Conservation (phyloP, 2,797 vertebrate species). For the Aselliscus stoliczkanus region DNA sequence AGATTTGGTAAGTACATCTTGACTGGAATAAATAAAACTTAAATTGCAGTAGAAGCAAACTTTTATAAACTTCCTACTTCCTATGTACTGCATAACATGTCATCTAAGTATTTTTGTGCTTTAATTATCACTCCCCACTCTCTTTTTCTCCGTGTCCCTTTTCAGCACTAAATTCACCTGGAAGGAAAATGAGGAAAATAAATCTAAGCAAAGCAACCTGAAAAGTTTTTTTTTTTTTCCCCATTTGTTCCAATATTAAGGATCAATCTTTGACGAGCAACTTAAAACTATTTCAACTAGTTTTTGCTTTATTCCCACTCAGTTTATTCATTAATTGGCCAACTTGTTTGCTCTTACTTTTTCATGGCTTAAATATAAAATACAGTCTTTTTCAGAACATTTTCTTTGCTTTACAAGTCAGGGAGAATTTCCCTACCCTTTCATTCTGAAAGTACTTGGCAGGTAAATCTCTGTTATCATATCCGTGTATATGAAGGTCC, state of each 20-base stretch:
- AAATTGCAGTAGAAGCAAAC: neutral
- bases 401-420: conserved; percentile 41
- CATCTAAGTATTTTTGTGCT: neutral
- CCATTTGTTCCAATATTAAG: conserved; percentile 15
- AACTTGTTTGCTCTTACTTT: neutral
- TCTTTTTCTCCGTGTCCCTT: neutral
- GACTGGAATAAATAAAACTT: neutral
- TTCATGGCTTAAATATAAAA: conserved; percentile 40
- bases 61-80: neutral
- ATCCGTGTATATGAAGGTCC: conserved; percentile 25
- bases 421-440: conserved; percentile 47
- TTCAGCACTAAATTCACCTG: neutral
- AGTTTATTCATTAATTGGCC: neutral
- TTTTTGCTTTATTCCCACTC: neutral
- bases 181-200: conserved; percentile 6
- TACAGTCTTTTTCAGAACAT: neutral
- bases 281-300: neutral
- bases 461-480: conserved; percentile 58
- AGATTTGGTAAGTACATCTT: neutral
- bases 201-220: neutral
- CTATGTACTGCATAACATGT: neutral
- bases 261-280: neutral
- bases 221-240: neutral
- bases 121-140: neutral
- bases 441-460: conserved; percentile 60